Percentiles rank a stretch among this genome's conserved stretches.
phyloP scores from a whole-genome alignment of 2,888 invertebrate species.

The Pegoplata infirma region DNA sequence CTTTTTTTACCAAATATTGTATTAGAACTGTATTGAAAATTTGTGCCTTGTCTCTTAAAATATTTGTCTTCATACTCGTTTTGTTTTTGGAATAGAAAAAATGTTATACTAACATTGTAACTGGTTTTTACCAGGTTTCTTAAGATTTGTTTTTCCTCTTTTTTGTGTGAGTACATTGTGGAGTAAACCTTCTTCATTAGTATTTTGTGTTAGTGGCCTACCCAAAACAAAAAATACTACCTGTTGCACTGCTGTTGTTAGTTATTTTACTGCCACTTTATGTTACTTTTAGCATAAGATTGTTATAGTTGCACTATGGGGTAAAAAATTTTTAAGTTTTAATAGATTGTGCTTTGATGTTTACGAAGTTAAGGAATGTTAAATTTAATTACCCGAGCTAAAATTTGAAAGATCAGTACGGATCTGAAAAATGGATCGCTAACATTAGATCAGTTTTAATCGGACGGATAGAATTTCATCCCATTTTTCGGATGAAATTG shows the following conservation, averaged over 20 bases:
- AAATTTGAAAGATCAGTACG: too few relatives aligned
- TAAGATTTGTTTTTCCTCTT: not conserved
- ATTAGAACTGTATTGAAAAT: not conserved
- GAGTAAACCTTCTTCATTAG: conserved; percentile 4
- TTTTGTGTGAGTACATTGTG: not conserved
- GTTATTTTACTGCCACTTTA: conserved; percentile 7
- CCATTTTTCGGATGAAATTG: too few relatives aligned
- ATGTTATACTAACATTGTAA: conserved; percentile 27
- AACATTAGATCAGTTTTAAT: too few relatives aligned
- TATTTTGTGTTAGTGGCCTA: conserved; percentile 34
- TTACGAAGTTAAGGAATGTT: too few relatives aligned
- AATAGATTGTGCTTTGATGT: too few relatives aligned
- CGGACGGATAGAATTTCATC: too few relatives aligned
- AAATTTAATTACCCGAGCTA: too few relatives aligned
- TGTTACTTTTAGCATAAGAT: conserved; percentile 23
- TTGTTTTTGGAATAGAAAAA: not conserved
- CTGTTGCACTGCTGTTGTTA: conserved; percentile 32
- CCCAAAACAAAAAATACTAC: conserved; percentile 26
- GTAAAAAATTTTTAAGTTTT: too few relatives aligned
- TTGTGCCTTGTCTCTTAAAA: conserved; percentile 7
- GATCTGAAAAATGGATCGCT: too few relatives aligned
- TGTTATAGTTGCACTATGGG: conserved; percentile 1
- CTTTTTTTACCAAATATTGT: not conserved
- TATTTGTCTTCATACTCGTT: conserved; percentile 11
- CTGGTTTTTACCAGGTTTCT: conserved; percentile 32